A percentile compares a stretch with the other conserved stretches of the same genome.
Evolutionary conservation across 2,888 invertebrate species (phyloP).

Genomic region (Ecdyonurus torrentis): DNA sequence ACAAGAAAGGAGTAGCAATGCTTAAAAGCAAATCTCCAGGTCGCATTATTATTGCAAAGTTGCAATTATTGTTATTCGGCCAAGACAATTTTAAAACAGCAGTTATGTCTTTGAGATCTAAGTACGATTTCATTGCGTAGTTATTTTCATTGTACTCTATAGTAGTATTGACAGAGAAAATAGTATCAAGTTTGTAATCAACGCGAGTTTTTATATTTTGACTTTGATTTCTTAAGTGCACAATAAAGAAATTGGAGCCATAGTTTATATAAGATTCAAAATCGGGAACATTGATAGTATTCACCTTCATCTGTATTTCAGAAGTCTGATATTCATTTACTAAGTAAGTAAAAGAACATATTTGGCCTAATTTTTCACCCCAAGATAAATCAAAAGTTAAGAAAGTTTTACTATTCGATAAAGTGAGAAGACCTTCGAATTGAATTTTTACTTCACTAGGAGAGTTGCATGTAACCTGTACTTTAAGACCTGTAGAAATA

Average conservation of each 20-base stretch:
- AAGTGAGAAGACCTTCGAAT: not conserved
- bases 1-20: not conserved
- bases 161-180: not conserved
- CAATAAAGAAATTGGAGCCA: not conserved
- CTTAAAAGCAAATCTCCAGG: not conserved
- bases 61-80: not conserved
- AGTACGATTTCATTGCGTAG: not conserved
- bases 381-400: not conserved
- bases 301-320: not conserved
- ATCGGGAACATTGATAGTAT: not conserved
- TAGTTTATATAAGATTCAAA: not conserved
- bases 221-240: not conserved
- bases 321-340: not conserved
- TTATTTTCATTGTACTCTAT: not conserved
- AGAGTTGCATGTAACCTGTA: not conserved
- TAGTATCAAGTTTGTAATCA: not conserved
- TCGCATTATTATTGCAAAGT: not conserved
- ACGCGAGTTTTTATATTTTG: not conserved
- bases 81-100: not conserved
- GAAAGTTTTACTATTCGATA: not conserved
- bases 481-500: not conserved
- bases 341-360: not conserved
- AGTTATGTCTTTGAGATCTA: not conserved
- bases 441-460: not conserved
- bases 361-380: not conserved